Conservation (phyloP, 1,140 invertebrate species). For the Gryllus bimaculatus region DNA sequence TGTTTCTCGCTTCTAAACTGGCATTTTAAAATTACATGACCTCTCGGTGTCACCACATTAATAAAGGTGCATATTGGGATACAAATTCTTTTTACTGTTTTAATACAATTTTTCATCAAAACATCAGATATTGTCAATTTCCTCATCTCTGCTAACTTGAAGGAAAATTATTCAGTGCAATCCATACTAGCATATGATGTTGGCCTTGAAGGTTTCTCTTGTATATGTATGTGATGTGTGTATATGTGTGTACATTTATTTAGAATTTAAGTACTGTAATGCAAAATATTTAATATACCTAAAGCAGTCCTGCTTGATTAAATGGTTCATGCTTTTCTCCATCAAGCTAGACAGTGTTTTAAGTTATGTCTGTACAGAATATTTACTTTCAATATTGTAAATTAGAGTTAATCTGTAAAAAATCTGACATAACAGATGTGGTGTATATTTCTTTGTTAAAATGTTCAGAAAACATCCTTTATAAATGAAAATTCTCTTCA, state of each 20-base stretch:
- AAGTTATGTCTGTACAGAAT: neutral
- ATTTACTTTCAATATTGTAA: neutral
- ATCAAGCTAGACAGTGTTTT: neutral
- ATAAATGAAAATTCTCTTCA: neutral
- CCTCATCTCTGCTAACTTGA: no score
- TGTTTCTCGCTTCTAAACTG: no score
- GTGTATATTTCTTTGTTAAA: neutral
- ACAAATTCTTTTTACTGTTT: no score
- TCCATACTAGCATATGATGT: neutral
- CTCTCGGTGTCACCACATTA: no score
- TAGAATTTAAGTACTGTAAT: neutral
- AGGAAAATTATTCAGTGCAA: neutral
- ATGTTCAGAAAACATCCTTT: neutral
- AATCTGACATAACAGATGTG: neutral
- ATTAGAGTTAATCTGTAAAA: neutral
- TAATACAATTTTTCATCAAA: no score
- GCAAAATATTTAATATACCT: neutral
- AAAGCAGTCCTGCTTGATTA: neutral
- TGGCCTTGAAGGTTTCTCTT: neutral
- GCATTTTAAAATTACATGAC: no score
- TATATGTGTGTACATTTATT: conserved; percentile 6
- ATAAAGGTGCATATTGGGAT: no score
- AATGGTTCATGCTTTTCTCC: neutral
- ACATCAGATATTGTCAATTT: no score
- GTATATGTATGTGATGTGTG: neutral